A percentile compares a stretch with the other conserved stretches of the same genome.
phyloP scores from a whole-genome alignment of 2,888 invertebrate species.

The Clistopyga incitator region DNA sequence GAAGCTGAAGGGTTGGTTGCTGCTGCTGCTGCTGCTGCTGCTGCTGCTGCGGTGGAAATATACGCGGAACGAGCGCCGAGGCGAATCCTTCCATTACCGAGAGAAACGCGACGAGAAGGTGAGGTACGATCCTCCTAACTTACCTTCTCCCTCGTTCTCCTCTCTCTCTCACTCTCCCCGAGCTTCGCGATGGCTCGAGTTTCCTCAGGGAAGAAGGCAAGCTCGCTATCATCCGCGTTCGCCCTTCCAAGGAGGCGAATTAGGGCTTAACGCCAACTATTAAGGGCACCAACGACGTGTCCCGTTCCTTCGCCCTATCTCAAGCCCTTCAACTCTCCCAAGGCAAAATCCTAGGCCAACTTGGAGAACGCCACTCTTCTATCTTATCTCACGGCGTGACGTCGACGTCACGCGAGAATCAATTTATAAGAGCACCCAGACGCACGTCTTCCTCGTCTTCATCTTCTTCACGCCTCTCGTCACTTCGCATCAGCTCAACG shows the following conservation, averaged over 20 bases:
- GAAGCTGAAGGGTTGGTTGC: not conserved
- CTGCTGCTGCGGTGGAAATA: slow-evolving; percentile 16
- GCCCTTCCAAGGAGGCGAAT: slow-evolving; percentile 58
- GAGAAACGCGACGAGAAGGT: slow-evolving; percentile 22
- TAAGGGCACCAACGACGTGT: slow-evolving; percentile 64
- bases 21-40: not conserved
- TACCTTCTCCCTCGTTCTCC: slow-evolving; percentile 52
- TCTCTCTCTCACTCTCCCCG: slow-evolving; percentile 8
- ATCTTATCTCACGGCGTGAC: slow-evolving; percentile 25
- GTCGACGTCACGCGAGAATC: slow-evolving; percentile 53
- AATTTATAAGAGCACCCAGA: slow-evolving; percentile 56
- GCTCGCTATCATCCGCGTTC: not conserved
- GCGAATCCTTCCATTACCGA: slow-evolving; percentile 63
- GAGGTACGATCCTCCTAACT: slow-evolving; percentile 52
- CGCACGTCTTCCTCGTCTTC: slow-evolving; percentile 3
- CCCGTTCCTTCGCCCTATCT: slow-evolving; percentile 14
- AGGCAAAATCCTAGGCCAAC: slow-evolving; percentile 49
- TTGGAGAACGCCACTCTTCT: slow-evolving; percentile 37
- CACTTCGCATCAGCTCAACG: slow-evolving; percentile 8
- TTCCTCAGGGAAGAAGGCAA: slow-evolving; percentile 34
- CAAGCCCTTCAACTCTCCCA: slow-evolving; percentile 2
- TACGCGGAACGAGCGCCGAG: slow-evolving; percentile 52
- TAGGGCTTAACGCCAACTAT: slow-evolving; percentile 68
- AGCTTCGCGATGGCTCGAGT: slow-evolving; percentile 53
- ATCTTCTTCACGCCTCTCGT: slow-evolving; percentile 14